Evolutionary conservation across 1,140 invertebrate genomes (phyloP), one percentile per base, ranked within the genome.

Genomic region (Penaeus indicus): DNA sequence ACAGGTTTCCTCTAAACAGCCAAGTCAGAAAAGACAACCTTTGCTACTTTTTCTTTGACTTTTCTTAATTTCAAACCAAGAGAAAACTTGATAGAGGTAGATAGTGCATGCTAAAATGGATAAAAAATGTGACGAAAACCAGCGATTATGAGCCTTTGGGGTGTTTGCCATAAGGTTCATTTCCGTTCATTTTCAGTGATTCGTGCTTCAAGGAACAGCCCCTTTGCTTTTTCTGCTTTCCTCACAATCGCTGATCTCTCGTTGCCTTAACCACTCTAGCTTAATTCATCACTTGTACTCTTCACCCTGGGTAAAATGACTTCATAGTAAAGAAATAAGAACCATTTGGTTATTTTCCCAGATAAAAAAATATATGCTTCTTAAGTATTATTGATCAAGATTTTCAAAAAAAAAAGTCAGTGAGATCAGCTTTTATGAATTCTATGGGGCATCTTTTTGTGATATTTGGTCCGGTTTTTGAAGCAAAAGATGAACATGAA

Each of bases 1-100:
- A 63, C 27, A 25, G 80, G 80, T 82, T 82, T 82, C 80, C 80
- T 82, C 80, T n/a, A 82, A 82, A 82, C 80, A 82, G 80, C 80
- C 80, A 81, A 81, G 80, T 82, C 22, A 82, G 22, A 78, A 61
- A 61, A 61, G 32, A 42, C 47, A 82, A 62, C 22, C 47, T 47
- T 54, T 32, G 38, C 27, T 10, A 78, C 75, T 47, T 38, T 78
- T 78, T 47, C 75, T 60, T 25, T 82, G 42, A 61, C 61, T 82
- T 82, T 60, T 54, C 61, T 82, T 61, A 61, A 22, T n/a, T 82
- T 82, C 47, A 32, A 32, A 61, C 21, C 61, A 54, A 54, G 54
- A 54, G 54, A 54, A 54, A 54, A 54, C 54, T 54, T 54, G 54
- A 54, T 54, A 54, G 54, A 54, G 54, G 54, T 54, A 54, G 54